Conservation (phyloP, 2,797 vertebrate genomes). For the Rhinoraja longicauda region DNA sequence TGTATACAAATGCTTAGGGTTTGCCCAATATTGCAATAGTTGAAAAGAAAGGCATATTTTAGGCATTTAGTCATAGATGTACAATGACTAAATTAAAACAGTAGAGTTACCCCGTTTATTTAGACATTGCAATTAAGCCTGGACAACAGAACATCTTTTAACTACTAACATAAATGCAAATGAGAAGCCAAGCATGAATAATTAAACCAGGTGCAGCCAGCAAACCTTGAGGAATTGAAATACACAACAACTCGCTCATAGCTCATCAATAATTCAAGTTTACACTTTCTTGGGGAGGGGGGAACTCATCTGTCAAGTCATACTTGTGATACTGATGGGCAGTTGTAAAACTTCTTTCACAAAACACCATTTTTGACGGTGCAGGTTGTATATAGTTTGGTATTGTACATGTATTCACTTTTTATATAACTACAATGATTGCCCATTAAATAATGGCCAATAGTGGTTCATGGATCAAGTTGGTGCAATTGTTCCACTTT, state of each 20-base stretch:
- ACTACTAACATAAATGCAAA: not conserved
- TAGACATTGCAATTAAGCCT: not conserved
- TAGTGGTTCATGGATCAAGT: not conserved
- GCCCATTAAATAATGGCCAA: not conserved
- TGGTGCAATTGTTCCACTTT: not conserved
- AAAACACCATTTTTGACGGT: not conserved
- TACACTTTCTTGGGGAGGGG: not conserved
- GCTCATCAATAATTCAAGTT: conserved; percentile 24
- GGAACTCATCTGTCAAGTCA: not conserved
- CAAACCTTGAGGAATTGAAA: not conserved
- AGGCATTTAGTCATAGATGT: not conserved
- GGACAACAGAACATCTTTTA: not conserved
- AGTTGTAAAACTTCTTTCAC: not conserved
- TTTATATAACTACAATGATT: not conserved
- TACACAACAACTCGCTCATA: not conserved
- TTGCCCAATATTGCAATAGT: too few species aligned
- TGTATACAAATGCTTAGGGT: too few species aligned
- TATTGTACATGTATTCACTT: not conserved
- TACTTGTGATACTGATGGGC: not conserved
- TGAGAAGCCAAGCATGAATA: not conserved
- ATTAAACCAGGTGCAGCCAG: not conserved
- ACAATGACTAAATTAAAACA: not conserved
- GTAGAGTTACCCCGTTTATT: too few species aligned
- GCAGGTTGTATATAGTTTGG: not conserved
- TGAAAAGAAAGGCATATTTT: not conserved